Percentiles rank a stretch among this genome's conserved stretches.
Evolutionary conservation across 2,113 vertebrate species (phyloP).

Genomic region (Pterocles gutturalis): DNA sequence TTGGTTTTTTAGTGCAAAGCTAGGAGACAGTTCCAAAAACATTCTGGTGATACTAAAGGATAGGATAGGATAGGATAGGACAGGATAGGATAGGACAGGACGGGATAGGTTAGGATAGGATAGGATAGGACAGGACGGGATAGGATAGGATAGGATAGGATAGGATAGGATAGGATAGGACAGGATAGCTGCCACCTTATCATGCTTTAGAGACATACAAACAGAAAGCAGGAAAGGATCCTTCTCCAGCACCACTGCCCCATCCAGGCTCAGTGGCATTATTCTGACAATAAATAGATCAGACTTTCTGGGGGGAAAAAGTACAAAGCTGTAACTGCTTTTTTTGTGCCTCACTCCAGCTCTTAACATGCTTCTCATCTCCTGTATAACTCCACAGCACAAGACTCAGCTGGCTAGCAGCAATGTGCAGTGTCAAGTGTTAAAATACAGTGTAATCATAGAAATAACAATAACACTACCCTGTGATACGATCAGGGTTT

Average conservation of each 20-base stretch:
- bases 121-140: background rate
- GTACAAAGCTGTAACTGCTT: background rate
- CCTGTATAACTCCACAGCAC: background rate
- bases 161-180: background rate
- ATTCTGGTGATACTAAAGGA: background rate
- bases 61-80: background rate
- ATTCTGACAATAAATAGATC: background rate
- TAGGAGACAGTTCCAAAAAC: background rate
- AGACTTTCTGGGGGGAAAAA: background rate
- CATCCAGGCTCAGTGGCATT: background rate
- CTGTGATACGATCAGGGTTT: background rate
- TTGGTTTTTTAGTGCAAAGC: background rate
- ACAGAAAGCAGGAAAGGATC: background rate
- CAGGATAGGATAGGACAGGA: background rate
- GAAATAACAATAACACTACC: background rate
- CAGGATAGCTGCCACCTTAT: background rate
- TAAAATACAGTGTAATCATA: background rate
- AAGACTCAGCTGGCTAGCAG: background rate
- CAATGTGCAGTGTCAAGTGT: background rate
- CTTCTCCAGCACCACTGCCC: background rate
- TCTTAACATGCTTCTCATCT: background rate
- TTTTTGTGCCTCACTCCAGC: background rate
- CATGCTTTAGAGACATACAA: background rate
- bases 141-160: background rate
- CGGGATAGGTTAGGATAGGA: background rate